Evolutionary conservation across 2,888 invertebrate genomes (phyloP).

Genomic region (Protonemura montana): DNA sequence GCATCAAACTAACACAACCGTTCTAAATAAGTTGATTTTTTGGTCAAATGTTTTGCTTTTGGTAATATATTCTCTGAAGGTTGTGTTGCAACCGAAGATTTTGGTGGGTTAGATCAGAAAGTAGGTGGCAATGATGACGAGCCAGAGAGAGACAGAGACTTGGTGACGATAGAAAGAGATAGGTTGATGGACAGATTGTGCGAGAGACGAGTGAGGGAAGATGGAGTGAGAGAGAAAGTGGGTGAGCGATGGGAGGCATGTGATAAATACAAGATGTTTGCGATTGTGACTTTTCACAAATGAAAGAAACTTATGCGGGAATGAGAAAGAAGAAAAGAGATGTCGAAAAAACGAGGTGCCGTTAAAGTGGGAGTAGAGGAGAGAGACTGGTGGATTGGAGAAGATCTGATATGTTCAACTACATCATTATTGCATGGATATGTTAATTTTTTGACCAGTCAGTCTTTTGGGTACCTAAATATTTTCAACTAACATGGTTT

Average conservation of each 20-base stretch:
- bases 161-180: neutral
- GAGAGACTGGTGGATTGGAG: neutral
- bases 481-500: neutral
- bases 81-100: neutral
- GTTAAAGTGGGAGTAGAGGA: neutral
- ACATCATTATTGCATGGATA: neutral
- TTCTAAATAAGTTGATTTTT: neutral
- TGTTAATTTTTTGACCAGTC: neutral
- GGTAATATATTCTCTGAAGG: slow-evolving; percentile 14
- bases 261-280: neutral
- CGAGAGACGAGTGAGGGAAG: neutral
- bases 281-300: neutral
- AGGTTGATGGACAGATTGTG: neutral
- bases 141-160: neutral
- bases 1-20: neutral
- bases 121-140: slow-evolving; percentile 18
- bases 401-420: neutral
- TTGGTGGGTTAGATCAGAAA: neutral
- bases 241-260: neutral
- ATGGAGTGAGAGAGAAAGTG: neutral
- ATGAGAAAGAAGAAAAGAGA: too few species aligned
- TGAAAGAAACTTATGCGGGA: too few species aligned
- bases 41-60: slow-evolving; percentile 15
- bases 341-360: neutral
- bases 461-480: neutral